phyloP scores from a whole-genome alignment of 1,140 invertebrate genomes.

The Conus ventricosus region DNA sequence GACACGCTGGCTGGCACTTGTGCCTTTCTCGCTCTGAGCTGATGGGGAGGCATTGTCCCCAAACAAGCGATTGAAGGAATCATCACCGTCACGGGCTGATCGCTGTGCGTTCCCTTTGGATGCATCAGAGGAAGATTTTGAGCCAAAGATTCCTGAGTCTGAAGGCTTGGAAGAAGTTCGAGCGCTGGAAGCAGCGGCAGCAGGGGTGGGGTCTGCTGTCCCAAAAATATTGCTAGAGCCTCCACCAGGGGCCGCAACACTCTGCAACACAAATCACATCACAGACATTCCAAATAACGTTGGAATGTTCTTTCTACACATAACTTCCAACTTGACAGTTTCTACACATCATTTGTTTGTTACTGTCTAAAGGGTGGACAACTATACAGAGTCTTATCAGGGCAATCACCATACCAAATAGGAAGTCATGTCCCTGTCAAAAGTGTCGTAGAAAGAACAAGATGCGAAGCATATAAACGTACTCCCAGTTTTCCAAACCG shows the following conservation, averaged over 20 bases:
- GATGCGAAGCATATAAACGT: no score
- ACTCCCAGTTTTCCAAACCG: no score
- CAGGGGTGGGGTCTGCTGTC: slow-evolving; percentile 50
- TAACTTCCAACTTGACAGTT: no score
- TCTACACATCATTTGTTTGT: no score
- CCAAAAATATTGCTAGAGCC: slow-evolving; percentile 82
- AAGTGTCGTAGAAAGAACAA: no score
- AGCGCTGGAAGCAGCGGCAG: not conserved
- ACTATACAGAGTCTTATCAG: no score
- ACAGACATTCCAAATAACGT: no score
- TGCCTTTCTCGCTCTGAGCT: slow-evolving; percentile 10
- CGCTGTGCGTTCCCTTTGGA: slow-evolving; percentile 6
- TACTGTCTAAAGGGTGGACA: no score
- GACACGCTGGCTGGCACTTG: slow-evolving; percentile 36
- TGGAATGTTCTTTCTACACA: no score
- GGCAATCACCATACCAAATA: no score
- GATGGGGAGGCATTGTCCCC: slow-evolving; percentile 24
- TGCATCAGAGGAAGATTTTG: not conserved
- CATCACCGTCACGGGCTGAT: slow-evolving; percentile 35
- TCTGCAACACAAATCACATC: slow-evolving; percentile 69
- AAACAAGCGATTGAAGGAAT: slow-evolving; percentile 36
- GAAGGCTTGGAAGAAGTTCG: not conserved
- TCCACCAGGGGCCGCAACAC: slow-evolving; percentile 82
- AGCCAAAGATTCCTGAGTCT: not conserved
- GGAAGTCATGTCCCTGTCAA: no score